These are phyloP conservation scores for Sebastes wilsoni DNA, from an alignment of 2,797 vertebrate genomes.

Conservation along the genomic window DNA sequence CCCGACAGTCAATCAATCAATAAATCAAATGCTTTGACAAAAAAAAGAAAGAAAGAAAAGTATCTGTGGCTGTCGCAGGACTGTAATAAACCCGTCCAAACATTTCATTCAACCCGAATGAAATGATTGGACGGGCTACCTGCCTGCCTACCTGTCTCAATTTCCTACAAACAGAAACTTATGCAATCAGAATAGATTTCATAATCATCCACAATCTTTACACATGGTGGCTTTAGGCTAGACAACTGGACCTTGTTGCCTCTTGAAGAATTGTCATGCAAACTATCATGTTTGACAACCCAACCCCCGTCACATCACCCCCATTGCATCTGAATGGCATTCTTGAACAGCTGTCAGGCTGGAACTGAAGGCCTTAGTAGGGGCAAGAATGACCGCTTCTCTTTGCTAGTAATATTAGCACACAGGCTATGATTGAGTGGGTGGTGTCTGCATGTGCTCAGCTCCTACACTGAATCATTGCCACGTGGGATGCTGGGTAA, in stretches of 20 bases:
- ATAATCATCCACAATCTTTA: background rate
- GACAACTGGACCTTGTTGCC: background rate
- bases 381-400: background rate
- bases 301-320: background rate
- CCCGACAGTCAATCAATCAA: too few species aligned
- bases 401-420: background rate
- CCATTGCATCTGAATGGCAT: background rate
- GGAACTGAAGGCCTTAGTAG: background rate
- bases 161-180: background rate
- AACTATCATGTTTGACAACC: background rate
- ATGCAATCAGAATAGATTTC: background rate
- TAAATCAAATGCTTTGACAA: too few species aligned
- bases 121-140: too few species aligned
- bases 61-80: too few species aligned
- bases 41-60: too few species aligned
- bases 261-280: background rate
- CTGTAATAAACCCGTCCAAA: too few species aligned
- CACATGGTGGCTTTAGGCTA: background rate
- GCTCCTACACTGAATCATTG: background rate
- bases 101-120: too few species aligned
- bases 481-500: background rate
- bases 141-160: background rate
- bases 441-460: background rate
- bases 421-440: background rate
- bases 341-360: background rate